phyloP scores from a whole-genome alignment of 2,797 vertebrate species.

The Lophius americanus region DNA sequence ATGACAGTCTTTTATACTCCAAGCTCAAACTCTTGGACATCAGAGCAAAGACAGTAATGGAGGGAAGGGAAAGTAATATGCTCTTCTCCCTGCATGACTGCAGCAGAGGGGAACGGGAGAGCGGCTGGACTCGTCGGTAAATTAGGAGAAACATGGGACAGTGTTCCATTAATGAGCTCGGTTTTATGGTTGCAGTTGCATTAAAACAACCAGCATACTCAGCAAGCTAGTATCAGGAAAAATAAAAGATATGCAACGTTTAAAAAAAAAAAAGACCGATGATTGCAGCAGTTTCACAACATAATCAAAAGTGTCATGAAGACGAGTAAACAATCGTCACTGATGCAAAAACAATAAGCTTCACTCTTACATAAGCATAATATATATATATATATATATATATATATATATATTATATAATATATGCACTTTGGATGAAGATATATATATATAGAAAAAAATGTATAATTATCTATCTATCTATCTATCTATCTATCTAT shows the following conservation, averaged over 20 bases:
- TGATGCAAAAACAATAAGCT: slow-evolving; percentile 23
- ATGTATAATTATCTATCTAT: background rate
- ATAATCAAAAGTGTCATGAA: slow-evolving; percentile 1
- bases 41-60: slow-evolving; percentile 12
- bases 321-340: slow-evolving; percentile 24
- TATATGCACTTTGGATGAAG: too few species aligned
- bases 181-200: slow-evolving; percentile 32
- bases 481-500: too few species aligned
- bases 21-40: slow-evolving; percentile 48
- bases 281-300: slow-evolving; percentile 28
- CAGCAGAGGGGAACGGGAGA: slow-evolving; percentile 26
- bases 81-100: background rate
- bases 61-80: slow-evolving; percentile 16
- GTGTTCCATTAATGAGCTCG: slow-evolving; percentile 32
- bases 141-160: slow-evolving; percentile 41
- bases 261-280: background rate
- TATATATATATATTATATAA: too few species aligned
- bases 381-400: too few species aligned
- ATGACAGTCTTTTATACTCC: slow-evolving; percentile 30
- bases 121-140: slow-evolving; percentile 16
- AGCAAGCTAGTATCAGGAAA: slow-evolving; percentile 25
- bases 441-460: too few species aligned
- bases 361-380: slow-evolving; percentile 1
- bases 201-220: slow-evolving; percentile 31
- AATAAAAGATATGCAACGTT: slow-evolving; percentile 27